Conservation (phyloP, 2,113 vertebrate genomes). For the Tyrannus savana region DNA sequence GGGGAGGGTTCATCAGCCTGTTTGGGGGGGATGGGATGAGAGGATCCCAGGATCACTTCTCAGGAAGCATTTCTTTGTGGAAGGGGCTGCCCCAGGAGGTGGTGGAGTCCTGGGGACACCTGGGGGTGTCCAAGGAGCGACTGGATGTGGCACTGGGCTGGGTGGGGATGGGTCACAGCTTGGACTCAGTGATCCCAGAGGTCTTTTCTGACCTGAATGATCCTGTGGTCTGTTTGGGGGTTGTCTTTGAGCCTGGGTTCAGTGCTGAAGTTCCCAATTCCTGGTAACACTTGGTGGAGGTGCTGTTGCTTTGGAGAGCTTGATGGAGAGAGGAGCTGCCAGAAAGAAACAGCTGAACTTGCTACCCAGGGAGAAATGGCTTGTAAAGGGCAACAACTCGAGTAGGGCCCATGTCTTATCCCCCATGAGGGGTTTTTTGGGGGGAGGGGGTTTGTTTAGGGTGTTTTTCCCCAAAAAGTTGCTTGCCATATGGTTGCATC, state of each 20-base stretch:
- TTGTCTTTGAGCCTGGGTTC: background rate
- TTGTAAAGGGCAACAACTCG: rapidly evolving
- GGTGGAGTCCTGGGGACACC: background rate
- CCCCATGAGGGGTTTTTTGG: background rate
- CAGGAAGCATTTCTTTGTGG: background rate
- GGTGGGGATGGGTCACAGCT: background rate
- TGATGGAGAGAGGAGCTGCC: background rate
- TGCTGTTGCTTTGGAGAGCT: background rate
- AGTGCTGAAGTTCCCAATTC: background rate
- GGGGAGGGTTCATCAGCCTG: background rate
- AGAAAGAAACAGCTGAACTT: background rate
- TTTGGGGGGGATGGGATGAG: background rate
- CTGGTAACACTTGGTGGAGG: background rate
- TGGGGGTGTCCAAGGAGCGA: background rate
- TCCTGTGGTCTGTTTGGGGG: rapidly evolving
- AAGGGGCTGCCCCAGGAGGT: background rate
- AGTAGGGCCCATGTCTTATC: background rate
- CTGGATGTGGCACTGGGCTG: background rate
- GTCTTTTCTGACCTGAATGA: background rate
- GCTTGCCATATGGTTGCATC: background rate
- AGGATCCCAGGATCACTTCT: background rate
- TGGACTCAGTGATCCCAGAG: background rate
- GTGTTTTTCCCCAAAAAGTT: background rate
- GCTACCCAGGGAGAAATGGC: background rate
- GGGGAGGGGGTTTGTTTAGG: background rate